Conservation (phyloP, 2,888 invertebrate genomes). For the Zaprionus bogoriensis region DNA sequence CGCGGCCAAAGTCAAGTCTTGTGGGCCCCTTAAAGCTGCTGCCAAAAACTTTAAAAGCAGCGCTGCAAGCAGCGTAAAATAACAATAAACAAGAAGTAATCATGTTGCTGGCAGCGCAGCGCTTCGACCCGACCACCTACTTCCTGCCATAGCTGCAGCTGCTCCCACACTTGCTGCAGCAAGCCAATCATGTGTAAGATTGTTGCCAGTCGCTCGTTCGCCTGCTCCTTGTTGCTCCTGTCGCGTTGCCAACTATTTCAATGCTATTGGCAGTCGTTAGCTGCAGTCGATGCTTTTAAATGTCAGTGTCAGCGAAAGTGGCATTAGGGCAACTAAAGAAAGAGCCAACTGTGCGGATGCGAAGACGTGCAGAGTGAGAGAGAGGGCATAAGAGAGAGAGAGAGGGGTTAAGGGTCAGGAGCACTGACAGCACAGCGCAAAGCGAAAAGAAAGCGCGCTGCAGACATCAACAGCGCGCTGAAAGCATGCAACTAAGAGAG, state of each 20-base stretch:
- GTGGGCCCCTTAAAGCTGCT: too few relatives aligned
- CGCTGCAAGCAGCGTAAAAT: constrained; percentile 73
- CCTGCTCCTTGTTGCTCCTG: constrained; percentile 21
- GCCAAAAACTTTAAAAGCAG: too few relatives aligned
- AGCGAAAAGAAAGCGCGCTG: constrained; percentile 8
- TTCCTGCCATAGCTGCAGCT: neutral
- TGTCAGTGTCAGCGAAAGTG: constrained; percentile 72
- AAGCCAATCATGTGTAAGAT: constrained; percentile 75
- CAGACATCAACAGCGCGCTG: constrained; percentile 15
- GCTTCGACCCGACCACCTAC: too few relatives aligned
- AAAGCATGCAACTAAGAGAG: constrained; percentile 30
- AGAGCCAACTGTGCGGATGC: constrained; percentile 12
- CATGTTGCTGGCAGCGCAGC: constrained; percentile 74
- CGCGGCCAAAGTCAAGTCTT: constrained; percentile 24
- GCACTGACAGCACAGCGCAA: constrained; percentile 1
- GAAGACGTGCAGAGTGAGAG: neutral
- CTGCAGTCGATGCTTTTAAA: constrained; percentile 57
- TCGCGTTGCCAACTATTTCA: constrained; percentile 54
- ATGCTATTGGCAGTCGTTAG: constrained; percentile 55
- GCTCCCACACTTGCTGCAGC: constrained; percentile 10
- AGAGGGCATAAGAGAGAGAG: neutral
- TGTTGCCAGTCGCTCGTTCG: constrained; percentile 28
- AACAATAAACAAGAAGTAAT: constrained; percentile 76
- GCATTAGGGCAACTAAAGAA: constrained; percentile 22
- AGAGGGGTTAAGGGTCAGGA: neutral